Base-by-base conservation (phyloP, 1,140 invertebrate species). In the Bombus cullumanus region DNA sequence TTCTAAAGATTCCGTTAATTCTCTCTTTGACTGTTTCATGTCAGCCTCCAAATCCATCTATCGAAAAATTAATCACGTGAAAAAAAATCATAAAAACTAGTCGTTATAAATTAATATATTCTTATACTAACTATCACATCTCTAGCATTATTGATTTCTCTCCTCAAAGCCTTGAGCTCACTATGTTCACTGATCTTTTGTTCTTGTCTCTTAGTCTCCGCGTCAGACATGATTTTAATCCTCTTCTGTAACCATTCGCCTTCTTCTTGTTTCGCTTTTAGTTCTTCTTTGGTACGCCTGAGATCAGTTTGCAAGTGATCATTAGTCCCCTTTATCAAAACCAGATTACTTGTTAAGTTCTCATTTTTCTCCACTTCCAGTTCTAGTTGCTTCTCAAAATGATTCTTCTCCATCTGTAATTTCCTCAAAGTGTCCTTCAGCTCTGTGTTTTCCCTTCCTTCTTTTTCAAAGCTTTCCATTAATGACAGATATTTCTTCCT, bases 361-460 rank as follows among this genome's bases (percentile, higher is more conserved):
- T 96, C 95, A 84, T 97, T 96, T 18, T 96, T 96, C 59, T 97
- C 96, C 81, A 96, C 94, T 0, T 96, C 95, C 0, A 95, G 93
- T 87, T 97, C 97, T 1, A 97, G 90, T 8, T 96, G 96, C 25
- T 96, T 95, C 18, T 95, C 92, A 28, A 95, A 93, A 28, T 94
- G 95, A 41, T 92, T 92, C 80, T 95, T 95, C 64, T 96, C 96
- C 31, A 96, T 94, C 34, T 95, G 93, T 10, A 94, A 6, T 75
- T 88, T 92, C 5, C 96, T 95, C 13, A 97, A 75, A 43, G 94
- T 95, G 34, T 95, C 92, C 22, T 93, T 93, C 10, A 97, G 80
- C 43, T 96, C 94, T 12, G 94, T 92, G 59, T 92, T 94, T 64
- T 96, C 96, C 0, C 93, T 94, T 5, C 94, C 88, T 62, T 95